These are phyloP conservation scores for Macrophya alboannulata DNA, from an alignment of 2,888 invertebrate species.

Conservation along the genomic window DNA sequence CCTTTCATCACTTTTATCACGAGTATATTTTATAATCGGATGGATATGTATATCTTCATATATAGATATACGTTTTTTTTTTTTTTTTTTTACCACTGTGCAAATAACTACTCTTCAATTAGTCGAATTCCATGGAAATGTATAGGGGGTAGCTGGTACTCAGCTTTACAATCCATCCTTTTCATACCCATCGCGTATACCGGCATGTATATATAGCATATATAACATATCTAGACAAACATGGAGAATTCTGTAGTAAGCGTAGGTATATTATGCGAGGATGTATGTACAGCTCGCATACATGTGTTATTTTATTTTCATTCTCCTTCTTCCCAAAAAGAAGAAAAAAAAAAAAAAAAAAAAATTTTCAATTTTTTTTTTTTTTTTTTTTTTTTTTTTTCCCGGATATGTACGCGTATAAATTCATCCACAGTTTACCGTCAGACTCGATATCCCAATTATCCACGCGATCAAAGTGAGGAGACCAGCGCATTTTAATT, in stretches of 20 bases:
- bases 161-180: background rate
- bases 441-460: constrained; percentile 49
- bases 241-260: background rate
- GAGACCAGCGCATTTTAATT: constrained; percentile 48
- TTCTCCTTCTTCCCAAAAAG: background rate
- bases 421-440: constrained; percentile 47
- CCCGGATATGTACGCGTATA: background rate
- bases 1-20: background rate
- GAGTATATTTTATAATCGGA: background rate
- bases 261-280: background rate
- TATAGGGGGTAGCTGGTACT: background rate
- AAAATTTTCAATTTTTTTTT: background rate
- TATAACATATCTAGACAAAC: background rate
- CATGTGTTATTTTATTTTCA: background rate
- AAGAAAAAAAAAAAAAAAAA: no score
- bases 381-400: background rate
- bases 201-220: background rate
- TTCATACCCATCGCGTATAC: background rate
- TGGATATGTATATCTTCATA: background rate
- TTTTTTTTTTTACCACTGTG: background rate
- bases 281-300: no score
- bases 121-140: background rate
- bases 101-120: constrained; percentile 7
- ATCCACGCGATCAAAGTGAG: constrained; percentile 49
- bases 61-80: background rate